Evolutionary conservation across 2,113 vertebrate species (phyloP), one percentile per base, ranked within the genome.

Genomic region (Oncorhynchus tshawytscha): DNA sequence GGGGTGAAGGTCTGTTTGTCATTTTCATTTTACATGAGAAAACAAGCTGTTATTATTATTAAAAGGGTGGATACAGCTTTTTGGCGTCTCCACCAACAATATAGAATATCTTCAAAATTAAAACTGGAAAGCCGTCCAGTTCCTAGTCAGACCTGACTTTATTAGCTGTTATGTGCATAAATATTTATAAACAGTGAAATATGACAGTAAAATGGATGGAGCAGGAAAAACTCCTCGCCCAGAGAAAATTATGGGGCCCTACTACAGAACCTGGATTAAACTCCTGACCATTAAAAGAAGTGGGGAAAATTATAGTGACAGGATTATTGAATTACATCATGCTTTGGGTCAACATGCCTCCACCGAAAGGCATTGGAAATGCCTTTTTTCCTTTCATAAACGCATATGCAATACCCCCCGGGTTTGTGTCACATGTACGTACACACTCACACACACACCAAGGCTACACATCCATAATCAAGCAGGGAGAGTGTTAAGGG

Each of bases 231-330:
- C 76, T 79, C n/a, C 31, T 74, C 85, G 74, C 86, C 88, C 88
- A 85, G 73, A 49, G 87, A 82, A 87, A 82, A 88, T 45, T 2
- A 45, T 45, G 24, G 77, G 81, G 78, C 78, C 76, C 74, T 72
- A 83, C 51, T 54, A 54, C 16, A 54, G 87, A 89, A 90, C 82
- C 92, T 86, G 81, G 69, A 92, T 93, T 92, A 88, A 92, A 89
- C 81, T 86, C 67, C 57, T 59, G 78, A 84, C 84, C 89, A 85
- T 88, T 92, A 91, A 90, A 86, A 91, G 16, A 72, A 91, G 88
- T 88, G 86, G 75, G 75, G 73, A 91, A 95, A 95, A 93, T 88
- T 91, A 90, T 92, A 82, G 84, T 93, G 92, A 95, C 91, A 90
- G 70, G 86, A 81, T 91, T 88, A 92, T 70, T 85, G 84, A 92